phyloP scores from a whole-genome alignment of 2,113 vertebrate species.

The Phalacrocorax brasilianus region DNA sequence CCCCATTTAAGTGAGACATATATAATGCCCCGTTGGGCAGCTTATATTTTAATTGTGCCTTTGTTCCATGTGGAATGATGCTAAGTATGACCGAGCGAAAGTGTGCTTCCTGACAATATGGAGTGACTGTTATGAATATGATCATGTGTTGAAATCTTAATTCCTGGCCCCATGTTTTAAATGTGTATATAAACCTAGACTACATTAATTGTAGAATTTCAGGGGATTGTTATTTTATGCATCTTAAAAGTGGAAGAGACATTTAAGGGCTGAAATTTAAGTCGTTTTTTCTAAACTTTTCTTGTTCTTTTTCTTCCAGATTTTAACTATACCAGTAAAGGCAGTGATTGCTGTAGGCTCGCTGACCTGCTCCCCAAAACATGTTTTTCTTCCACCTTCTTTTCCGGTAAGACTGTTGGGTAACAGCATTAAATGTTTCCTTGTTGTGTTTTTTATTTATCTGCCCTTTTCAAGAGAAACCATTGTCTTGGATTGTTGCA shows the following conservation, averaged over 20 bases:
- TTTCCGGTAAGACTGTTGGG: slow-evolving; percentile 86
- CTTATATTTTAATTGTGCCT: background rate
- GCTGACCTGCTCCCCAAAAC: slow-evolving; percentile 85
- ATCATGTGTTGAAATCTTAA: background rate
- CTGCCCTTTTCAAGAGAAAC: background rate
- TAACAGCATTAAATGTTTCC: background rate
- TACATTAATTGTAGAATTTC: background rate
- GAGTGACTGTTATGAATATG: background rate
- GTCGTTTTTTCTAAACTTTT: background rate
- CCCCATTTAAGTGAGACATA: background rate
- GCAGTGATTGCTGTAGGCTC: slow-evolving; percentile 91
- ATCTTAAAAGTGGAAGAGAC: background rate
- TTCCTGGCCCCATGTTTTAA: background rate
- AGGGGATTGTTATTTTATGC: background rate
- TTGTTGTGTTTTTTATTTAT: background rate
- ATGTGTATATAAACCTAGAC: background rate
- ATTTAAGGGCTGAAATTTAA: background rate
- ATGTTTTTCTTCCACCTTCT: slow-evolving; percentile 85
- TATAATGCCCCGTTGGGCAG: background rate
- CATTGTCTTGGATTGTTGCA: background rate
- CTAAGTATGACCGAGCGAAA: background rate
- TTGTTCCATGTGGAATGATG: background rate
- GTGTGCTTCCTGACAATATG: background rate
- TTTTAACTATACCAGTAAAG: slow-evolving; percentile 91
- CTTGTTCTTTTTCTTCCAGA: slow-evolving; percentile 67